Evolutionary conservation across 2,888 invertebrate species (phyloP), one percentile per base, ranked within the genome.

Genomic region (Tenthredo amoena): DNA sequence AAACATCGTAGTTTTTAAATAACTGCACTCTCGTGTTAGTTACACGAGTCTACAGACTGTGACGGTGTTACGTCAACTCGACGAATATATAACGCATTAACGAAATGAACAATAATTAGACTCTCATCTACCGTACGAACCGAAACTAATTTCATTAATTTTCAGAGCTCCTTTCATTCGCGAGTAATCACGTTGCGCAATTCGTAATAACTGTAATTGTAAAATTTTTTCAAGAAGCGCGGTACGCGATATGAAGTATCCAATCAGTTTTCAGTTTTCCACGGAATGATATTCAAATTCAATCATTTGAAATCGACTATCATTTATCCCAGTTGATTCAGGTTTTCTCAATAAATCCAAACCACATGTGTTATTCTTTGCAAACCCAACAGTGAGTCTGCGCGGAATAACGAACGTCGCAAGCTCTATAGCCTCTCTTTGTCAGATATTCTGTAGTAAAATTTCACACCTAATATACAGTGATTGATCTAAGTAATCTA

Each of bases 41-140:
- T 62, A 50, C 40, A 62, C 62, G 26, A 62, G 37, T 40, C 40
- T n/a, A 62, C 58, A 12, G 58, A 40, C 31, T 62, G 81, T 81
- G 58, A 81, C 81, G 81, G 37, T 21, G 50, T 77, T 77, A 77
- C 77, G 77, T 77, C 50, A 77, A 55, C 18, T 34, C 43, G 43
- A 77, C 77, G 77, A 50, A 40, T 81, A 62, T 37, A 62, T n/a
- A 21, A 79, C 26, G 55, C 21, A 18, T 79, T 37, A 76, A 79
- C 55, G 34, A 62, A 62, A 81, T 40, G 26, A 81, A 81, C 81
- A 62, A 81, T 81, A 81, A 81, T 81, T 62, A 81, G 40, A n/a
- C 21, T 12, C 62, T 62, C 62, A 62, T 21, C 34, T 62, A 37
- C 58, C 62, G 21, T 81, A 62, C 58, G 34, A 58, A 81, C 21